These are phyloP conservation scores for Sinocyclocheilus maitianheensis DNA, from an alignment of 2,113 vertebrate species.

Conservation along the genomic window DNA sequence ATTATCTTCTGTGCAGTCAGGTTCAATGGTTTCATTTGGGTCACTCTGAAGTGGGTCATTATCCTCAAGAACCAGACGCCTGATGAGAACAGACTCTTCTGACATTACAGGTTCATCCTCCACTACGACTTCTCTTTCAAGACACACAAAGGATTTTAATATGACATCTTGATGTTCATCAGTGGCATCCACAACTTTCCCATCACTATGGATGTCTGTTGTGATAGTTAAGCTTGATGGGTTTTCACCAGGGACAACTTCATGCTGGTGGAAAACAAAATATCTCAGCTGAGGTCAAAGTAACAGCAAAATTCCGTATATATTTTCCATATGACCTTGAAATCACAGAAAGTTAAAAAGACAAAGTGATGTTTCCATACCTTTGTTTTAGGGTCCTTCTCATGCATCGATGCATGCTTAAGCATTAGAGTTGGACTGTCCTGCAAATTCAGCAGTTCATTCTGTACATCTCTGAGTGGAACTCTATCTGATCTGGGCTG, in stretches of 20 bases:
- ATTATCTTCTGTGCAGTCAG: background rate
- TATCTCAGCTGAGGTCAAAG: background rate
- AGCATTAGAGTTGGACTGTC: background rate
- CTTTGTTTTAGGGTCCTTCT: background rate
- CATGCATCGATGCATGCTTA: background rate
- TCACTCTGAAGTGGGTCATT: background rate
- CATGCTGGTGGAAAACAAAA: slow-evolving; percentile 5
- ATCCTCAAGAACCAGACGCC: background rate
- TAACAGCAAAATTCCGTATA: background rate
- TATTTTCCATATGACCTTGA: background rate
- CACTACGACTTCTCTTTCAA: slow-evolving; percentile 61
- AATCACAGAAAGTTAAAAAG: background rate
- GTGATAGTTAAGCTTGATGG: background rate
- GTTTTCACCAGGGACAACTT: background rate
- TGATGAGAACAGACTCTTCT: slow-evolving; percentile 46
- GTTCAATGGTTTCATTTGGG: background rate
- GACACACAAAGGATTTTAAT: slow-evolving; percentile 66
- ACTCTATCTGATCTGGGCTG: slow-evolving; percentile 61
- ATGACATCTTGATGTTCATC: slow-evolving; percentile 58
- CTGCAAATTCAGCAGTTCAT: slow-evolving; percentile 55
- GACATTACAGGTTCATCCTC: slow-evolving; percentile 18
- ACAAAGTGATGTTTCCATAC: background rate
- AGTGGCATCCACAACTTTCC: background rate
- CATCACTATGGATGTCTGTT: background rate
- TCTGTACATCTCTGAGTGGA: slow-evolving; percentile 68